Percentiles rank a stretch among this genome's conserved stretches.
These are phyloP conservation scores for Pseudachorutes palmiensis DNA, from an alignment of 1,140 invertebrate genomes.

Conservation along the genomic window DNA sequence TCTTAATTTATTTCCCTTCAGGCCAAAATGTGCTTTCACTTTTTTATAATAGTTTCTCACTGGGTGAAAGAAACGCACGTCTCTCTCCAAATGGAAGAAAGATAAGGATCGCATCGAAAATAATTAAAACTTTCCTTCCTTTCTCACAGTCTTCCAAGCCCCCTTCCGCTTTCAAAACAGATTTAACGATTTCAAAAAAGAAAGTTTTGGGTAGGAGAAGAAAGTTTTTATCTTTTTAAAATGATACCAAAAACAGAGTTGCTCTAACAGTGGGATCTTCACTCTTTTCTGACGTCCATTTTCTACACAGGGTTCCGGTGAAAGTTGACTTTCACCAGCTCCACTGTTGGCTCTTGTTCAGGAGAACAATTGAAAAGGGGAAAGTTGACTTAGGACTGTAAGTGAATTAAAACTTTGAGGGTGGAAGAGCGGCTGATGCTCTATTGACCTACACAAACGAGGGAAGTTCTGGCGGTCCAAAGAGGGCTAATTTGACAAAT, in stretches of 20 bases:
- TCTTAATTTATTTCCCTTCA: too few relatives aligned
- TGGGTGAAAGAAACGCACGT: background rate
- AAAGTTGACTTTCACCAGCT: background rate
- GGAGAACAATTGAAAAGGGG: background rate
- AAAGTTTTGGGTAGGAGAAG: background rate
- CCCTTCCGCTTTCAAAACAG: background rate
- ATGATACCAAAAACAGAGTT: too few relatives aligned
- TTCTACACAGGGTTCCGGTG: too few relatives aligned
- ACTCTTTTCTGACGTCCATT: too few relatives aligned
- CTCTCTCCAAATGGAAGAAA: background rate
- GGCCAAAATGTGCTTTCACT: background rate
- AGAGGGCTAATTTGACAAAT: too few relatives aligned
- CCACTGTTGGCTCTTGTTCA: too few relatives aligned
- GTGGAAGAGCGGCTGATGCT: background rate
- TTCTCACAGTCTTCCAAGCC: background rate
- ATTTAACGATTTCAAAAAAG: background rate
- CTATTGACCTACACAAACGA: background rate
- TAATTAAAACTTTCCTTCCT: conserved; percentile 7
- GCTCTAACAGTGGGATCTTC: too few relatives aligned
- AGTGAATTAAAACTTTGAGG: background rate
- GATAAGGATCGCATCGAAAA: conserved; percentile 1
- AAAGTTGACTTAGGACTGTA: too few relatives aligned
- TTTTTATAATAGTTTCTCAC: background rate
- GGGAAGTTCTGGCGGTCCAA: background rate
- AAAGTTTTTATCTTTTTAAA: background rate